Evolutionary conservation across 2,797 vertebrate species (phyloP).

Genomic region (Scarus forsteni): DNA sequence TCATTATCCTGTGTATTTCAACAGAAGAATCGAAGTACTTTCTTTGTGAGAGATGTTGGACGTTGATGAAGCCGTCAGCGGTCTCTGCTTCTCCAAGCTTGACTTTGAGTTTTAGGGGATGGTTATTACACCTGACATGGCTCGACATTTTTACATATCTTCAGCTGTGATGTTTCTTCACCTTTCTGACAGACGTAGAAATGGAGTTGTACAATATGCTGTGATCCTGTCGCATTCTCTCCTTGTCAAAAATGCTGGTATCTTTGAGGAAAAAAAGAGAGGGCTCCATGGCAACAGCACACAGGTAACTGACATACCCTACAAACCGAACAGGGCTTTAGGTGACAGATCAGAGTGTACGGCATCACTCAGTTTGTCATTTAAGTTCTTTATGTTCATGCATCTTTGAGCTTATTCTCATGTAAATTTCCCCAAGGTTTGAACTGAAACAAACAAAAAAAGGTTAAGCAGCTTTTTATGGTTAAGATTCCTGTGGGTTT

Average conservation of each 20-base stretch:
- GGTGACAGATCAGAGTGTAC: conserved; percentile 12
- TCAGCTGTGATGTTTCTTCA: background rate
- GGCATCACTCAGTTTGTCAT: conserved; percentile 4
- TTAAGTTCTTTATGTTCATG: conserved; percentile 1
- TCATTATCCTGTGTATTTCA: conserved; percentile 30
- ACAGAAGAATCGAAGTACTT: conserved; percentile 8
- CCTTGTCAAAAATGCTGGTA: conserved; percentile 23
- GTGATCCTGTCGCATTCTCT: conserved; percentile 11
- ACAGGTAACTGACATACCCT: conserved; percentile 14
- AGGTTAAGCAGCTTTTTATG: conserved; percentile 1
- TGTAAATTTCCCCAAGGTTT: background rate
- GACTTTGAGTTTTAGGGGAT: conserved; percentile 1
- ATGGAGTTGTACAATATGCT: background rate
- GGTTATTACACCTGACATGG: conserved; percentile 3
- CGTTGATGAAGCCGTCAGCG: background rate
- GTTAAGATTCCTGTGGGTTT: conserved; percentile 14
- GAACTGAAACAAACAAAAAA: background rate
- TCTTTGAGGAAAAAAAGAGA: conserved; percentile 32
- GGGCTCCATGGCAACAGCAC: conserved; percentile 53
- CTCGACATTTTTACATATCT: background rate
- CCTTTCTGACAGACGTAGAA: background rate
- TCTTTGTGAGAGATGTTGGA: conserved; percentile 10
- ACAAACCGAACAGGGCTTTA: conserved; percentile 23
- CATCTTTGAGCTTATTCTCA: background rate
- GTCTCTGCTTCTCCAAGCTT: background rate